Evolutionary conservation across 2,113 vertebrate species (phyloP).

Genomic region (Pachyramphus minor): DNA sequence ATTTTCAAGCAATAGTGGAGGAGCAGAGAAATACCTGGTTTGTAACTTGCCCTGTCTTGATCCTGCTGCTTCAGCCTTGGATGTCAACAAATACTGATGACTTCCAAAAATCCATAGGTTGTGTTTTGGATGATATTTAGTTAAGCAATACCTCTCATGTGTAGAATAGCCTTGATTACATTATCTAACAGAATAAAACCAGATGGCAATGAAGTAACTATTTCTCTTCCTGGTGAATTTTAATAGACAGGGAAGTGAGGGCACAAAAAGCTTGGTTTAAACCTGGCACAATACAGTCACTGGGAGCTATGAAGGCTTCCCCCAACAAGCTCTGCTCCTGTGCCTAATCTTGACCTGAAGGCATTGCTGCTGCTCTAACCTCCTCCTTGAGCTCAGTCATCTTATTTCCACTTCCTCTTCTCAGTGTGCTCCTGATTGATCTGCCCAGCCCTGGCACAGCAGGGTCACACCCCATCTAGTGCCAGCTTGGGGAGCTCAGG

Average conservation of each 20-base stretch:
- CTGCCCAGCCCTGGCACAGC: neutral
- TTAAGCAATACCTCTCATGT: neutral
- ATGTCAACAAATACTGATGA: conserved; percentile 10
- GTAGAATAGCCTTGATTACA: conserved; percentile 46
- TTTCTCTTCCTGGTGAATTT: conserved; percentile 25
- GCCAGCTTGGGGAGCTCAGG: neutral
- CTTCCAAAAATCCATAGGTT: neutral
- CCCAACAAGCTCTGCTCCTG: neutral
- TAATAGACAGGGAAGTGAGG: neutral
- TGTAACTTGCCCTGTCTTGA: neutral
- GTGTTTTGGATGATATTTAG: conserved; percentile 19
- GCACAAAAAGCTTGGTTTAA: neutral
- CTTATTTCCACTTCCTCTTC: neutral
- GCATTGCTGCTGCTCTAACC: neutral
- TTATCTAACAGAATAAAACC: conserved; percentile 31
- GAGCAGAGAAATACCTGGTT: neutral
- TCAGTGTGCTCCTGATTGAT: neutral
- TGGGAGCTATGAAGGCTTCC: neutral
- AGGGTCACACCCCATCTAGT: neutral
- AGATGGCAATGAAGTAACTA: conserved; percentile 37
- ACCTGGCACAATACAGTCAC: rapidly evolving
- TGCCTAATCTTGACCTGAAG: conserved; percentile 13
- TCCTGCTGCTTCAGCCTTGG: neutral
- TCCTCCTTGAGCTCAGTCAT: neutral
- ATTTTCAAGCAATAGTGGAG: neutral